Base-by-base conservation (phyloP, 2,888 invertebrate genomes). In the Dolomedes plantarius region DNA sequence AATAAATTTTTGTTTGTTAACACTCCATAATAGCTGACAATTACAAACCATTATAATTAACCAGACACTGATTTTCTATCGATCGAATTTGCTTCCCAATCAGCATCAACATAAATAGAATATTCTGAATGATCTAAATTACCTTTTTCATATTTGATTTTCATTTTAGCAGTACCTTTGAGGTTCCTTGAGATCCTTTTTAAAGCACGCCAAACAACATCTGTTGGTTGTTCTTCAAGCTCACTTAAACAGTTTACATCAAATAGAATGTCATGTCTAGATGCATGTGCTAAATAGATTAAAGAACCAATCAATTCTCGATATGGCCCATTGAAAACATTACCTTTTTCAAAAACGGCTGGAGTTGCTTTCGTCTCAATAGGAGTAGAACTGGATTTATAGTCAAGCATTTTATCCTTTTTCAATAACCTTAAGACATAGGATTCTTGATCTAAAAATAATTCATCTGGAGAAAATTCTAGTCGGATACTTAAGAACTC, bases 151-250 rank as follows among this genome's bases (percentile, higher is more conserved):
- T 64, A 65, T n/a, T 64, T 29, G 75, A 64, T 64, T 64, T 75
- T 67, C 5, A 77, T 76, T 50, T 77, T 56, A 50, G 50, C 56
- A 28, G 77, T 32, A 31, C 67, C 76, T 76, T 76, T 76, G 31
- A 67, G 41, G n/a, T 67, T 76, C 0, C 46, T 41, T 13, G 69
- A 62, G 16, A 77, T n/a, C 69, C 69, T 68, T 56, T 69, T 69
- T 23, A 78, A 68, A 27, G 69, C 78, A 56, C 32, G 19, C 78
- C 69, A 78, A 56, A 78, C 69, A 28, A 28, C 28, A 16, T 69
- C 31, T 32, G 78, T 69, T 0, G 78, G 50, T 2, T 78, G 50
- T 39, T 78, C 69, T 69, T 78, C 69, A 13, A 78, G 1, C 36
- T 78, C 69, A n/a, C 77, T 77, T n/a, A 23, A 46, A 56, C 69